phyloP scores from a whole-genome alignment of 2,797 vertebrate genomes.

The Leptodactylus fallax region DNA sequence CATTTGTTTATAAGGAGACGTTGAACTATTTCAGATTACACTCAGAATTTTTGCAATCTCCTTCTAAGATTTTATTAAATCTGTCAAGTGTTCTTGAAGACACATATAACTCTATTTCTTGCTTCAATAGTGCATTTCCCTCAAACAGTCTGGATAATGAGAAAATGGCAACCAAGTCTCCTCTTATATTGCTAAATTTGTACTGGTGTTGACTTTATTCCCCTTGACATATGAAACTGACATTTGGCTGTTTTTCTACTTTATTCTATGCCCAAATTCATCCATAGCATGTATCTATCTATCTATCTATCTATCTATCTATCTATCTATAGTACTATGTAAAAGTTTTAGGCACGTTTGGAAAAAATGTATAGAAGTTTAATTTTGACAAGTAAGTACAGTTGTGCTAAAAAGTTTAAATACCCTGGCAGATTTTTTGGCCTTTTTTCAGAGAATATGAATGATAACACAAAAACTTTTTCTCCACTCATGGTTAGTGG shows the following conservation, averaged over 20 bases:
- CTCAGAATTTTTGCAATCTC: neutral
- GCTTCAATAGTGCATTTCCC: neutral
- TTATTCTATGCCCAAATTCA: too few species aligned
- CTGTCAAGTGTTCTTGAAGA: conserved; percentile 25
- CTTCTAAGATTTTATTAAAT: conserved; percentile 2
- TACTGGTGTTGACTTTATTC: neutral
- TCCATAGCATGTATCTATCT: too few species aligned
- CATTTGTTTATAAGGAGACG: neutral
- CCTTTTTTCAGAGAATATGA: too few species aligned
- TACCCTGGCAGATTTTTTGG: too few species aligned
- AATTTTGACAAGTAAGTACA: too few species aligned
- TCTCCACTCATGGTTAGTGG: too few species aligned
- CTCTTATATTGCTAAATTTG: neutral
- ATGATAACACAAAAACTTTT: too few species aligned
- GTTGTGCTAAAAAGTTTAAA: too few species aligned
- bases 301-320: too few species aligned
- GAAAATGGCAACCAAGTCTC: neutral
- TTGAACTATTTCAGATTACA: neutral
- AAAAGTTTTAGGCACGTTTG: too few species aligned
- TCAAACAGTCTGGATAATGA: neutral
- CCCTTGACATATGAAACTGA: neutral
- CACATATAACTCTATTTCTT: conserved; percentile 16
- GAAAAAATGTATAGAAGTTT: too few species aligned
- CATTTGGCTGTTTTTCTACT: neutral
- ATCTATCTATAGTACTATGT: too few species aligned